phyloP scores from a whole-genome alignment of 1,140 invertebrate species.

The Pachypeltis micranthus region DNA sequence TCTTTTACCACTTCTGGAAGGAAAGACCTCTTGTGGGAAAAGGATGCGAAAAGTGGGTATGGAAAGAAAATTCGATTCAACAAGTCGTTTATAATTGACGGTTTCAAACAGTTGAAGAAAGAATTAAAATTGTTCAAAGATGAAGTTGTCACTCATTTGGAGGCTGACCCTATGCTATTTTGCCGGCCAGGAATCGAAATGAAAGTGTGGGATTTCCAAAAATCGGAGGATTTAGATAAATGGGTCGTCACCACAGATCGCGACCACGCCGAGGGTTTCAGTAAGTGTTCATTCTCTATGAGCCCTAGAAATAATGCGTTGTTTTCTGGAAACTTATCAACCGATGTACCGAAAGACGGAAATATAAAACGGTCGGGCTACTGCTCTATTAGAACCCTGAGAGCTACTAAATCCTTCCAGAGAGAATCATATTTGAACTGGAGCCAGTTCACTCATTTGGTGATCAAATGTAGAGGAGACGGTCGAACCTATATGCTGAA shows the following conservation, averaged over 20 bases:
- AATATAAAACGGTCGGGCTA: slow-evolving; percentile 58
- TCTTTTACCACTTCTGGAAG: not conserved
- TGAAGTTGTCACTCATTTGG: slow-evolving; percentile 53
- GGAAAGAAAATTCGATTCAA: slow-evolving; percentile 34
- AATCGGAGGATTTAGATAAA: slow-evolving; percentile 47
- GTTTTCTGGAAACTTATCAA: slow-evolving; percentile 62
- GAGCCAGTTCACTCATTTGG: slow-evolving; percentile 65
- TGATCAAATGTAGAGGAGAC: slow-evolving; percentile 79
- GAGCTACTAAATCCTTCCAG: slow-evolving; percentile 67
- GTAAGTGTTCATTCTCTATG: slow-evolving; percentile 44
- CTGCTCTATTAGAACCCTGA: slow-evolving; percentile 56
- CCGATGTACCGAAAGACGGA: slow-evolving; percentile 66
- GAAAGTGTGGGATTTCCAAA: slow-evolving; percentile 53
- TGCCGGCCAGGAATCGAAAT: slow-evolving; percentile 52
- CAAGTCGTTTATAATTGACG: slow-evolving; percentile 42
- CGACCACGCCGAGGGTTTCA: slow-evolving; percentile 69
- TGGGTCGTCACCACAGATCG: slow-evolving; percentile 65
- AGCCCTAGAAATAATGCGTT: slow-evolving; percentile 55
- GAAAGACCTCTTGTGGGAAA: slow-evolving; percentile 42
- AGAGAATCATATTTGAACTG: slow-evolving; percentile 56
- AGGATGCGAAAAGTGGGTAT: slow-evolving; percentile 51
- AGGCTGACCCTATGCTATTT: slow-evolving; percentile 45
- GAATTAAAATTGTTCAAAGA: slow-evolving; percentile 53
- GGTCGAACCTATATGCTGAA: slow-evolving; percentile 76
- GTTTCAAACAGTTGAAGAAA: slow-evolving; percentile 47